Evolutionary conservation across 2,113 vertebrate species (phyloP).

Genomic region (Dromiciops gliroides): DNA sequence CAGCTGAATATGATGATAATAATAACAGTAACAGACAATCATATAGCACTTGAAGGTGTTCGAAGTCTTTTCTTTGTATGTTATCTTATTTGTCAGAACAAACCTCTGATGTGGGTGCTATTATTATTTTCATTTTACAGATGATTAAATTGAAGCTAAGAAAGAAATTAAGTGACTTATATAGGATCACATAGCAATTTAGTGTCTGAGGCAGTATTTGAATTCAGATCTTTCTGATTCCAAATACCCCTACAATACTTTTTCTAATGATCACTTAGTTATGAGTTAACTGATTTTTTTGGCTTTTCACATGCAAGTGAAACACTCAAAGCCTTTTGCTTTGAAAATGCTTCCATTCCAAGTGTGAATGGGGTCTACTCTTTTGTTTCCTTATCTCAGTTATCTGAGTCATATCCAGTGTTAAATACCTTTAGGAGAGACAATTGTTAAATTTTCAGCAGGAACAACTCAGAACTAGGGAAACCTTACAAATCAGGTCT

Average conservation of each 20-base stretch:
- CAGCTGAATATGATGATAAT: not conserved
- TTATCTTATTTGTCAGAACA: not conserved
- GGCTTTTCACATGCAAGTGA: not conserved
- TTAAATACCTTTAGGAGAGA: not conserved
- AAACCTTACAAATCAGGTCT: not conserved
- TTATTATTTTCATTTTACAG: not conserved
- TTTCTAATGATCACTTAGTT: not conserved
- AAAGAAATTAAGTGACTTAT: not conserved
- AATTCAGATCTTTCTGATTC: not conserved
- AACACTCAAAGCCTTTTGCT: not conserved
- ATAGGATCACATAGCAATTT: not conserved
- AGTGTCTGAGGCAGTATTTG: not conserved
- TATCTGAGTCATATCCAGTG: not conserved
- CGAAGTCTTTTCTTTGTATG: not conserved
- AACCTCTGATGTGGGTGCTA: not conserved
- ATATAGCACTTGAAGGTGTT: not conserved
- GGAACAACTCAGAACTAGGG: not conserved
- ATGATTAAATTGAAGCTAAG: not conserved
- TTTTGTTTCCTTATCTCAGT: not conserved
- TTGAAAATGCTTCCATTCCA: not conserved
- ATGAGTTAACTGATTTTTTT: not conserved
- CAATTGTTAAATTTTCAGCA: not conserved
- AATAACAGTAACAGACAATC: not conserved
- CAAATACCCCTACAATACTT: not conserved
- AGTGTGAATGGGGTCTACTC: not conserved